phyloP scores from a whole-genome alignment of 2,797 vertebrate species.

The Scolopax rusticola region DNA sequence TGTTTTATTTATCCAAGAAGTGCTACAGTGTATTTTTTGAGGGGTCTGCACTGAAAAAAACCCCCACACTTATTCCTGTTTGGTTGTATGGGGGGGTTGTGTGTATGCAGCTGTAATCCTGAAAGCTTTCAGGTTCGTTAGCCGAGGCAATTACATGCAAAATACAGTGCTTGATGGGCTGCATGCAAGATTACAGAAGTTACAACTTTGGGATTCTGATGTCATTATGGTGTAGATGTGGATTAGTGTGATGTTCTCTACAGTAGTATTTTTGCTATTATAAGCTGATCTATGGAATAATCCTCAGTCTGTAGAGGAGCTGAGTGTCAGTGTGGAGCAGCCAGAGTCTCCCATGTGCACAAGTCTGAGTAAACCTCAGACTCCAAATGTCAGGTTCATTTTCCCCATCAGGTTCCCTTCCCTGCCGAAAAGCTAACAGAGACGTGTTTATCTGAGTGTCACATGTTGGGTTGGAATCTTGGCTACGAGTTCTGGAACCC shows the following conservation, averaged over 20 bases:
- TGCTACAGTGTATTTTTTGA: background rate
- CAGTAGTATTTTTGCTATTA: background rate
- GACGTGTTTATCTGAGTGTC: background rate
- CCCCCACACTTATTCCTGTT: background rate
- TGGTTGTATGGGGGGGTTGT: background rate
- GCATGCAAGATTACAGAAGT: background rate
- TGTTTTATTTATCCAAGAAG: background rate
- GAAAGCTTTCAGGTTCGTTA: background rate
- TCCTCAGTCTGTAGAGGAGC: background rate
- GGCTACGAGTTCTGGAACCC: background rate
- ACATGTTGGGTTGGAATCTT: background rate
- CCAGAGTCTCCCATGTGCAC: background rate
- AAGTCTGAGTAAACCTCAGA: background rate
- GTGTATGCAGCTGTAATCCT: background rate
- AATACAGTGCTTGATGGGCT: background rate
- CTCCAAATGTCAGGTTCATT: background rate
- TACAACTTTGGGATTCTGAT: background rate
- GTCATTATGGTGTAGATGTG: background rate
- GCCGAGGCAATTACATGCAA: background rate
- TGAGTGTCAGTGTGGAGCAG: background rate
- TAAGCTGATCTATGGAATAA: background rate
- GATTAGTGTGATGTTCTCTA: background rate
- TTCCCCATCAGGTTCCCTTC: background rate
- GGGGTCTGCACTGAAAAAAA: background rate
- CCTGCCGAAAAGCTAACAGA: background rate